Evolutionary conservation across 2,888 invertebrate genomes (phyloP).

Genomic region (Trypoxylon attenuatum): DNA sequence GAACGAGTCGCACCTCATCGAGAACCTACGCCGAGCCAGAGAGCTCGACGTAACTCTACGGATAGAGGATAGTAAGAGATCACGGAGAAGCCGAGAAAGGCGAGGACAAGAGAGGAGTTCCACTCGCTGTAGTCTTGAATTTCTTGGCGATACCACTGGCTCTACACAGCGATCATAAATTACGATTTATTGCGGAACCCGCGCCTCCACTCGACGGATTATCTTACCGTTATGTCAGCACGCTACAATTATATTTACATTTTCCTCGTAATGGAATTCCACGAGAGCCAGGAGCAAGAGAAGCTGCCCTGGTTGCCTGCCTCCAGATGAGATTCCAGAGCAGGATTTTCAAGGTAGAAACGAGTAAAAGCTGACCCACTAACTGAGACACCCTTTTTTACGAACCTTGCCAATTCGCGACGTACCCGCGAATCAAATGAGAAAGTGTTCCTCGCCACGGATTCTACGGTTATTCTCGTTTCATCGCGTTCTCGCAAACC

Average conservation of each 20-base stretch:
- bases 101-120: constrained; percentile 16
- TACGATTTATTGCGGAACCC: constrained; percentile 71
- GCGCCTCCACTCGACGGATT: constrained; percentile 71
- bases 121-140: constrained; percentile 59
- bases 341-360: constrained; percentile 15
- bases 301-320: constrained; percentile 9
- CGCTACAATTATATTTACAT: constrained; percentile 71
- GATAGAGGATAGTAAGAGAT: constrained; percentile 39
- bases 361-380: no score
- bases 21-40: no score
- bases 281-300: no score
- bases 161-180: constrained; percentile 69
- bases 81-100: no score
- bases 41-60: no score
- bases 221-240: constrained; percentile 72
- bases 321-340: constrained; percentile 13
- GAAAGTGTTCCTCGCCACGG: no score
- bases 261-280: constrained; percentile 67
- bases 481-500: background rate
- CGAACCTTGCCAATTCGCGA: no score
- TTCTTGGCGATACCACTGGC: constrained; percentile 56
- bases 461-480: no score
- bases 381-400: no score
- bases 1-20: no score
- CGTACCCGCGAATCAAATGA: no score